These are phyloP conservation scores for Drosophila bunnanda DNA, from an alignment of 2,888 invertebrate genomes.

Conservation along the genomic window DNA sequence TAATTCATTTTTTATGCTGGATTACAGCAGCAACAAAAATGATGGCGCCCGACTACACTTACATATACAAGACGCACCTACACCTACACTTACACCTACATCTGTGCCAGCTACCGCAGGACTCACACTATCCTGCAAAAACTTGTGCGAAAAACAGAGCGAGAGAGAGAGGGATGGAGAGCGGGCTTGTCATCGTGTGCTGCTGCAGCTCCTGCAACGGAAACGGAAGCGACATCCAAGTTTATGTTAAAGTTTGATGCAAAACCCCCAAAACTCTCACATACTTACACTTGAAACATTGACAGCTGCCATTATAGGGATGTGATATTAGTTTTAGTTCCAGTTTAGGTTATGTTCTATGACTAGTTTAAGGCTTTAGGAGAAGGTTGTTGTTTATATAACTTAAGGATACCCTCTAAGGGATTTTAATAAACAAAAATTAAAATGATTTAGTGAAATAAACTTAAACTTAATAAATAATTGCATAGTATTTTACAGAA, in stretches of 20 bases:
- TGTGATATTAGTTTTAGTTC: neutral
- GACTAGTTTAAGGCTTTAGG: neutral
- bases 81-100: constrained; percentile 4
- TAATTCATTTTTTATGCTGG: constrained; percentile 78
- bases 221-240: constrained; percentile 76
- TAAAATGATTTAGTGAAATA: too few species aligned
- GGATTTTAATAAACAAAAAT: neutral
- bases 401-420: neutral
- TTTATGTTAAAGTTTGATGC: constrained; percentile 79
- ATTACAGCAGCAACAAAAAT: constrained; percentile 68
- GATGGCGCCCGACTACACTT: constrained; percentile 51
- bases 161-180: constrained; percentile 39
- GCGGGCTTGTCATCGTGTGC: constrained; percentile 33
- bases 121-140: constrained; percentile 24
- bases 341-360: too few species aligned
- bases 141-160: constrained; percentile 66
- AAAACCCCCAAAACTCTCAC: constrained; percentile 53
- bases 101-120: constrained; percentile 1
- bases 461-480: too few species aligned
- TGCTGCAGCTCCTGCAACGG: constrained; percentile 51
- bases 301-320: neutral
- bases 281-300: constrained; percentile 15
- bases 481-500: too few species aligned
- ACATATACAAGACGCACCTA: constrained; percentile 30
- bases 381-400: neutral